These are phyloP conservation scores for Latrodectus hesperus DNA, from an alignment of 2,888 invertebrate species.

Conservation along the genomic window DNA sequence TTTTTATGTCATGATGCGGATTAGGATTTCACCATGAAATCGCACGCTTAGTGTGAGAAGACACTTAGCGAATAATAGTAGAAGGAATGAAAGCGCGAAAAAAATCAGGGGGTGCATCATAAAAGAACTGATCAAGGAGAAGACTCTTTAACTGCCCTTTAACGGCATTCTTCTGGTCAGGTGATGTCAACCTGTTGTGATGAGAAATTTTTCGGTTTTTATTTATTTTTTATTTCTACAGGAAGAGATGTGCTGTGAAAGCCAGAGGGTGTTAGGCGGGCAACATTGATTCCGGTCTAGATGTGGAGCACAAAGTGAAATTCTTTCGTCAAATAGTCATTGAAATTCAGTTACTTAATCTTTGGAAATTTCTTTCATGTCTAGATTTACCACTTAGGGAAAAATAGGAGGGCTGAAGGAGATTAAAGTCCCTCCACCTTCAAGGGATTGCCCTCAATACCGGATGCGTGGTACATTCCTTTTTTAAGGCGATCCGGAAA, in stretches of 20 bases:
- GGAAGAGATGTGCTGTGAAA: background rate
- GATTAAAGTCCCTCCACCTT: too few relatives aligned
- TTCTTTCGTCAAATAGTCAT: conserved; percentile 14
- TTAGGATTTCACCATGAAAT: conserved; percentile 40
- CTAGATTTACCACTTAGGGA: background rate
- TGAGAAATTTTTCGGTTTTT: background rate
- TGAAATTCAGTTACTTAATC: background rate
- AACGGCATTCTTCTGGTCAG: conserved; percentile 20
- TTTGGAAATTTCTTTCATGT: background rate
- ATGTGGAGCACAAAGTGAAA: conserved; percentile 14
- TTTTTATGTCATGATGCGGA: conserved; percentile 41
- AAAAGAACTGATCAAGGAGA: background rate
- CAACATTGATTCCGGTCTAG: conserved; percentile 3
- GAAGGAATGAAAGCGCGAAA: background rate
- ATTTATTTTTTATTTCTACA: background rate
- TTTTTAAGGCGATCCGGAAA: too few relatives aligned
- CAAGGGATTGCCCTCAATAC: too few relatives aligned
- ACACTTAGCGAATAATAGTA: background rate
- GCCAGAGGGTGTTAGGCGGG: background rate
- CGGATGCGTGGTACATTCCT: too few relatives aligned
- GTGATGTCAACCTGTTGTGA: conserved; percentile 37
- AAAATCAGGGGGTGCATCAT: background rate
- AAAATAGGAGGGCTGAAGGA: too few relatives aligned
- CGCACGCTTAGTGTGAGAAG: conserved; percentile 56
- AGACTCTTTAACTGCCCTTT: conserved; percentile 11